A percentile compares a stretch with the other conserved stretches of the same genome.
phyloP scores from a whole-genome alignment of 1,140 invertebrate genomes.

The Trichogramma pretiosum region DNA sequence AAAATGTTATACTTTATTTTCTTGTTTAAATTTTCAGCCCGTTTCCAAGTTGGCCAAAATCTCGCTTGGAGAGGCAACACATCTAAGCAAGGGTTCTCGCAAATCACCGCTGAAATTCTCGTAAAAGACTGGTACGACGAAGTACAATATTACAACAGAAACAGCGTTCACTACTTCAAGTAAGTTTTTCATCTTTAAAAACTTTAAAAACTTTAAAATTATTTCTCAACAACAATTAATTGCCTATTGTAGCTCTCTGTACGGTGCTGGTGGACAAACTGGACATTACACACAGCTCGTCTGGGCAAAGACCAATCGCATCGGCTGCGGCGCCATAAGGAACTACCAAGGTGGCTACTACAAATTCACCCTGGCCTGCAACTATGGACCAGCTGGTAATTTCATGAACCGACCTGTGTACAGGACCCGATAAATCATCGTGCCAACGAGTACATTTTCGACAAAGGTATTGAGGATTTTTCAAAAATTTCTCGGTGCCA shows the following conservation, averaged over 20 bases:
- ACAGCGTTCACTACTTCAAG: slow-evolving; percentile 5
- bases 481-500: too few relatives aligned
- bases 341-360: slow-evolving; percentile 1
- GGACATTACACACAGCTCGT: neutral
- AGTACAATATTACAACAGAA: slow-evolving; percentile 8
- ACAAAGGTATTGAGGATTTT: too few relatives aligned
- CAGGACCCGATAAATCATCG: too few relatives aligned
- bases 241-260: too few relatives aligned
- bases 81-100: neutral
- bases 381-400: slow-evolving; percentile 15
- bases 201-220: too few relatives aligned
- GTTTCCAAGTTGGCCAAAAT: slow-evolving; percentile 17
- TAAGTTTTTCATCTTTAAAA: too few relatives aligned
- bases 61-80: slow-evolving; percentile 3
- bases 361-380: slow-evolving; percentile 5
- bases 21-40: neutral
- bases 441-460: too few relatives aligned
- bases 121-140: slow-evolving; percentile 18
- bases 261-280: too few relatives aligned
- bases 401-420: neutral
- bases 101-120: neutral
- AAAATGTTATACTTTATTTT: neutral
- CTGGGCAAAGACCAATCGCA: neutral
- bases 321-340: neutral
- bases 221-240: too few relatives aligned